phyloP scores from a whole-genome alignment of 2,888 invertebrate species.

The Dinocampus coccinellae region DNA sequence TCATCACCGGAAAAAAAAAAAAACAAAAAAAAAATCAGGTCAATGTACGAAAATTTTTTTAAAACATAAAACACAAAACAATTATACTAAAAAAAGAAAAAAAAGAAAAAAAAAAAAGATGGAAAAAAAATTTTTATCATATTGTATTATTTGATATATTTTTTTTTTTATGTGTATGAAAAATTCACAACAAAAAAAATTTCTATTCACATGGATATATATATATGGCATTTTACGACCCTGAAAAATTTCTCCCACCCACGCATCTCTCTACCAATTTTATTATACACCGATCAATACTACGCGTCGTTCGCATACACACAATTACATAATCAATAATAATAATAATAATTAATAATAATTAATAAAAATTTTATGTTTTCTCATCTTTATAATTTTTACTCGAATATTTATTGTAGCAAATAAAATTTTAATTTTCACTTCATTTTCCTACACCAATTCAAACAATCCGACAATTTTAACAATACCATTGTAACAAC shows the following conservation, averaged over 20 bases:
- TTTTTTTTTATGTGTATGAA: too few relatives aligned
- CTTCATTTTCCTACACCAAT: background rate
- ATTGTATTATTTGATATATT: too few relatives aligned
- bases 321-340: background rate
- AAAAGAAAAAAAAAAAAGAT: too few relatives aligned
- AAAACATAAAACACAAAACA: too few relatives aligned
- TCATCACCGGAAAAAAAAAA: too few relatives aligned
- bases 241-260: background rate
- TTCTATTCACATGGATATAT: too few relatives aligned
- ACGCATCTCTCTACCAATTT: background rate
- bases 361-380: background rate
- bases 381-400: background rate
- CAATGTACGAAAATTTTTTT: conserved; percentile 29
- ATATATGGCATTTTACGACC: background rate
- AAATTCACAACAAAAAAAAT: too few relatives aligned
- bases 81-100: too few relatives aligned
- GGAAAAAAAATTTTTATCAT: background rate
- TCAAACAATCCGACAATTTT: background rate
- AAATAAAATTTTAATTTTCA: background rate
- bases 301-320: background rate
- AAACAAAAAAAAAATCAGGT: too few relatives aligned
- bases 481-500: conserved; percentile 2
- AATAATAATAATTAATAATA: background rate
- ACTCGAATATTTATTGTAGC: too few relatives aligned
- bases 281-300: background rate